Base-by-base conservation (phyloP, 2,888 invertebrate genomes). In the Fabriciana adippe region DNA sequence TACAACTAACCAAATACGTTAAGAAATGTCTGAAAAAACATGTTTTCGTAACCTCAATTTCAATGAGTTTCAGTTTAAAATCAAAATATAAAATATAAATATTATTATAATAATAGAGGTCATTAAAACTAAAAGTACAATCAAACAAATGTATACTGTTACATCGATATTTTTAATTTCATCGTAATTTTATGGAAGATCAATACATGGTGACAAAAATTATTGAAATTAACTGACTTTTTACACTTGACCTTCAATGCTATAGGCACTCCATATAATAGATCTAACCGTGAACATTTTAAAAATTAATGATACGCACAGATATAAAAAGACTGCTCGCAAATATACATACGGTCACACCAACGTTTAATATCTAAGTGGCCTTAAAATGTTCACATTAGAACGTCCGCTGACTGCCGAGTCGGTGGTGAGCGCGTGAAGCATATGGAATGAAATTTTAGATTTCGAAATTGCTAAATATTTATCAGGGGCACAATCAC, bases 161-260 rank as follows among this genome's bases (percentile, higher is more conserved):
- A 92, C 92, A 92, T 92, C 92, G 85, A 92, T 92, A 92, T 89
- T 90, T 85, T 92, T 92, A 92, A 92, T 92, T 92, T 92, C 91
- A 90, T 91, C 91, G 89, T 92, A 92, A 91, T 90, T 90, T 92
- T 92, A 92, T 92, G 92, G 92, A 92, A 92, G 92, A 92, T 92
- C 92, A 90, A 92, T 92, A 92, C 91, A 92, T 90, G 90, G 88
- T 92, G 92, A 92, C 89, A 90, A 90, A 89, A 59, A 59, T 90
- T 90, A 89, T 84, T 87, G 89, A 91, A 91, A 90, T 88, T 82
- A 89, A 89, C 89, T 87, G 91, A 90, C 88, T 91, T 91, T 92
- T 87, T 91, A 92, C 92, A 92, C 82, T 90, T 90, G 87, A 91
- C 90, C 64, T 84, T 89, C 90, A 91, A 90, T 90, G 89, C 92